Conservation (phyloP, 2,888 invertebrate genomes). For the Molanna angustata region DNA sequence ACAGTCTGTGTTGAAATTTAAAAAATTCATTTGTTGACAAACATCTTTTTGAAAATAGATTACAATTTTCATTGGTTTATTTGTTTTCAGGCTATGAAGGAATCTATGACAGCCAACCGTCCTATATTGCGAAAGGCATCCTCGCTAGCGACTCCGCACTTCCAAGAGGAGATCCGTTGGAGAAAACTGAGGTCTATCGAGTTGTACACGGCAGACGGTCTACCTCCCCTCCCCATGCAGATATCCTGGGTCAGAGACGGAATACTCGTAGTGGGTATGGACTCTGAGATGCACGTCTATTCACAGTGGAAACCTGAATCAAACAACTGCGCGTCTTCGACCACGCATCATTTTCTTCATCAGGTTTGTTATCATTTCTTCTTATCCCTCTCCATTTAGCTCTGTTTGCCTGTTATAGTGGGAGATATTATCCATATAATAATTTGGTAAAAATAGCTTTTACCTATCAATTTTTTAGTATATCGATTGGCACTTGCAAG, state of each 20-base stretch:
- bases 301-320: slow-evolving; percentile 91
- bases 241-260: slow-evolving; percentile 99
- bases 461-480: too few relatives aligned
- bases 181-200: slow-evolving; percentile 92
- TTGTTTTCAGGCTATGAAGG: slow-evolving; percentile 67
- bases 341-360: slow-evolving; percentile 27
- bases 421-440: too few relatives aligned
- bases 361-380: too few relatives aligned
- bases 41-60: too few relatives aligned
- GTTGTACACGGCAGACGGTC: slow-evolving; percentile 88
- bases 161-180: slow-evolving; percentile 93
- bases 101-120: slow-evolving; percentile 77
- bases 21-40: too few relatives aligned
- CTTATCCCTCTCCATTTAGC: too few relatives aligned
- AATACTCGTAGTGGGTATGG: slow-evolving; percentile 97
- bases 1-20: neutral
- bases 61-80: too few relatives aligned
- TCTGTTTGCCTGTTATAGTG: too few relatives aligned
- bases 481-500: too few relatives aligned
- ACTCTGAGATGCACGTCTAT: slow-evolving; percentile 99
- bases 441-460: too few relatives aligned
- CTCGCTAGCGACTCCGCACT: slow-evolving; percentile 84
- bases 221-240: slow-evolving; percentile 97
- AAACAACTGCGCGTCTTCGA: slow-evolving; percentile 18
- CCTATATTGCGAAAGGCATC: slow-evolving; percentile 88